Conservation (phyloP, 2,888 invertebrate genomes). For the Microplitis manilae region DNA sequence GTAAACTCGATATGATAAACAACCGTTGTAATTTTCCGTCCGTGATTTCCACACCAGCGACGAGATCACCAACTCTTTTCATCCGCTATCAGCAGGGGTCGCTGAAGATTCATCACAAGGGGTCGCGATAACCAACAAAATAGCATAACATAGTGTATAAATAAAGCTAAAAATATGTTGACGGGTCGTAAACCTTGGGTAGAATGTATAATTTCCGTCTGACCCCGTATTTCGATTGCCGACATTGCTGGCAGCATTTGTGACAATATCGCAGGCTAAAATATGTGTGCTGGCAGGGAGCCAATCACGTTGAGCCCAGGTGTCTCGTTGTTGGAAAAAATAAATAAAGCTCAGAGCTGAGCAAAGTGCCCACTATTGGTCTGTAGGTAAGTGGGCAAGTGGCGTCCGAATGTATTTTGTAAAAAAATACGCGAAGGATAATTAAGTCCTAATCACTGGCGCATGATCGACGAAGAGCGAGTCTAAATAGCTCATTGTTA, state of each 20-base stretch:
- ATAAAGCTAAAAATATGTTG: conserved; percentile 53
- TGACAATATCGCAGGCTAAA: conserved; percentile 19
- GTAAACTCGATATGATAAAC: not conserved
- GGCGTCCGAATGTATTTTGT: no score
- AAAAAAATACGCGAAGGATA: conserved; percentile 42
- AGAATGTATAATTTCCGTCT: conserved; percentile 46
- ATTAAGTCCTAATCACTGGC: conserved; percentile 51
- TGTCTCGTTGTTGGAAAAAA: conserved; percentile 2
- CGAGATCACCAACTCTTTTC: conserved; percentile 3
- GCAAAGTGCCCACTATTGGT: no score
- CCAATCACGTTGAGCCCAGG: conserved; percentile 36
- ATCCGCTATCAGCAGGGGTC: conserved; percentile 22
- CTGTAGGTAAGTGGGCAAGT: no score
- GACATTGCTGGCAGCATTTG: conserved; percentile 11
- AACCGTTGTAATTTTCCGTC: conserved; percentile 38
- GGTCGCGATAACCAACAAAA: not conserved
- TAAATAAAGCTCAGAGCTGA: not conserved
- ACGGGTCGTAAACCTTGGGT: conserved; percentile 58
- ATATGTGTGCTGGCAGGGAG: conserved; percentile 34
- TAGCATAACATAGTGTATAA: no score
- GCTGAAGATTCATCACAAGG: conserved; percentile 9
- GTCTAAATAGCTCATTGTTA: conserved; percentile 58
- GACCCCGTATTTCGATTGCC: conserved; percentile 24
- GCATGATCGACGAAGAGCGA: conserved; percentile 38
- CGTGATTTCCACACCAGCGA: conserved; percentile 31